Base-by-base conservation (phyloP, 1,140 invertebrate genomes). In the Bombus balteatus region DNA sequence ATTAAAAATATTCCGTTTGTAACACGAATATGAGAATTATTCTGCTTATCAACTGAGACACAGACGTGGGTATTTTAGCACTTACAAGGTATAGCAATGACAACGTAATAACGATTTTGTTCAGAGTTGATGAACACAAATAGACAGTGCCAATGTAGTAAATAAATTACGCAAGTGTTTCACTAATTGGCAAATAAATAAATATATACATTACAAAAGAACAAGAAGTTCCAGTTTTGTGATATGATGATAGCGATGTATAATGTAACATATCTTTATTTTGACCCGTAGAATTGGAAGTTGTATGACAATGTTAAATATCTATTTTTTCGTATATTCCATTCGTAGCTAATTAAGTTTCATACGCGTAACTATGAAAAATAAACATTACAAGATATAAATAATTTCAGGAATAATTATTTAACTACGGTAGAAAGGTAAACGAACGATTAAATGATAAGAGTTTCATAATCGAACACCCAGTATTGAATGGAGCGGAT, bases 401-500 rank as follows among this genome's bases (percentile, higher is more conserved):
- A 34, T 34, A 22, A 22, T 37, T 68, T 22, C 18, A 68, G 9
- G 47, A 8, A 53, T 8, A 22, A 53, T 22, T 53, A 53, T 53
- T 53, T 53, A 53, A 53, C 47, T 53, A 66, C 8, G 3, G 34
- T 3, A 2, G 34, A 25, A 10, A 22, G 25, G 73, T 22, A 28
- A 62, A 28, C 9, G 41, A n/a, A 53, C 22, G 65, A 70, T 37
- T 25, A 18, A 70, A 70, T 1, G 32, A 70, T 3, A 43, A 41
- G n/a, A 12, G 47, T 76, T 39, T 43, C 65, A 28, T 34, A 18
- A 28, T 1, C n/a, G 59, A 77, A 65, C 84, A 88, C 89, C 89
- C 85, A 73, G 81, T 91, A 85, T 86, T 47, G 62, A 77, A 34
- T n/a, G 15, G 41, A 65, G n/a, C 10, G 66, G 86, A 83, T 82